Base-by-base conservation (phyloP, 2,888 invertebrate genomes). In the Xestoiulus laeticollis region DNA sequence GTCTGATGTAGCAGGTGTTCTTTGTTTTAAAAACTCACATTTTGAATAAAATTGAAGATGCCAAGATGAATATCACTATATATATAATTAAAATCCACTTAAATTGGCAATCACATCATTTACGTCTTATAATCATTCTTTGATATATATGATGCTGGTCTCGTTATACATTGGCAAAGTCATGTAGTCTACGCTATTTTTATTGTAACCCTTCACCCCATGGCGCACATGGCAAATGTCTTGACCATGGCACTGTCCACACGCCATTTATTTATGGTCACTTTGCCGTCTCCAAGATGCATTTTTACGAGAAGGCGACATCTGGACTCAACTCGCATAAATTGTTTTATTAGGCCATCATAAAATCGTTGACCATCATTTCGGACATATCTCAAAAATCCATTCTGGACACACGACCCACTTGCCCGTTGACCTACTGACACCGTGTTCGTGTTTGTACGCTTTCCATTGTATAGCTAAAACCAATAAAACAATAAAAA, bases 251-350 rank as follows among this genome's bases (percentile, higher is more conserved):
- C 38, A 38, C 19, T n/a, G 59, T 59, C 59, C n/a, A 59, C n/a
- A 59, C 59, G n/a, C 19, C 59, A 59, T 59, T n/a, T 59, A 59
- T 59, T 59, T 59, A 59, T 59, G 59, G 59, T 59, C 59, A 59
- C n/a, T n/a, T 59, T 59, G n/a, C 59, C n/a, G 59, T n/a, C 59
- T 59, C 59, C 59, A n/a, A 59, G 59, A 59, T 59, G 59, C n/a
- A 59, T 59, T 59, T 59, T 59, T 59, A 59, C 59, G 19, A 59
- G 59, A 59, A 59, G 59, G 59, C 59, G 59, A 59, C 59, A 59
- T 59, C 59, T 59, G 59, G 59, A 59, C 59, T 59, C 59, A n/a
- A 59, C 59, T 59, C n/a, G 59, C 59, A 59, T 59, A 59, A 59
- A 59, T 59, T 59, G 59, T 59, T 59, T 59, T 59, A 59, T 59